Base-by-base conservation (phyloP, 2,113 vertebrate genomes). In the Anoplopoma fimbria region DNA sequence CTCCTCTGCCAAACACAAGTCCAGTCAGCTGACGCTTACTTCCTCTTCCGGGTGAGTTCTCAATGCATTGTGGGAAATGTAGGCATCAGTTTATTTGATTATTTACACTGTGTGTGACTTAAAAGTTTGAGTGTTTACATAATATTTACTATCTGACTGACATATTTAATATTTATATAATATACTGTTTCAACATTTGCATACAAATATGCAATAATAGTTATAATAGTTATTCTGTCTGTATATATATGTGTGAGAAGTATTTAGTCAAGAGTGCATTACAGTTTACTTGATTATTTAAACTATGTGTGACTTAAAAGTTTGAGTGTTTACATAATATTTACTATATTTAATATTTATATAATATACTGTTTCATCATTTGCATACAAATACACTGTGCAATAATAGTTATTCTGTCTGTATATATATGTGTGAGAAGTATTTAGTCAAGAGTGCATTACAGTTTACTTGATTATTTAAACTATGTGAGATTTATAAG, bases 51-150 rank as follows among this genome's bases (percentile, higher is more conserved):
- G 74, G 3, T 62, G 29, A 1, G 0, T 1, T 38, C 29, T 4
- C 68, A 69, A 10, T 68, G 93, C 69, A 83, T 86, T 71, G 1
- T 85, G 93, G 94, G 91, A 83, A 58, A 14, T 76, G 89, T 85
- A 90, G 80, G 23, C 33, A n/a, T 58, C 9, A 27, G n/a, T n/a
- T n/a, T n/a, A n/a, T n/a, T n/a, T n/a, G n/a, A n/a, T n/a, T n/a
- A n/a, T n/a, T n/a, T n/a, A n/a, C n/a, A n/a, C n/a, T n/a, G n/a
- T n/a, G n/a, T n/a, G n/a, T n/a, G n/a, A n/a, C n/a, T n/a, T n/a
- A n/a, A n/a, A n/a, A n/a, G n/a, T n/a, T n/a, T n/a, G n/a, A n/a
- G n/a, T n/a, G n/a, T n/a, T n/a, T n/a, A n/a, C n/a, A n/a, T n/a
- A n/a, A n/a, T 25, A 61, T 62, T 62, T 36, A 21, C 60, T 62